Percentiles rank a stretch among this genome's conserved stretches.
These are phyloP conservation scores for Urocynchramus pylzowi DNA, from an alignment of 2,113 vertebrate species.

Conservation along the genomic window DNA sequence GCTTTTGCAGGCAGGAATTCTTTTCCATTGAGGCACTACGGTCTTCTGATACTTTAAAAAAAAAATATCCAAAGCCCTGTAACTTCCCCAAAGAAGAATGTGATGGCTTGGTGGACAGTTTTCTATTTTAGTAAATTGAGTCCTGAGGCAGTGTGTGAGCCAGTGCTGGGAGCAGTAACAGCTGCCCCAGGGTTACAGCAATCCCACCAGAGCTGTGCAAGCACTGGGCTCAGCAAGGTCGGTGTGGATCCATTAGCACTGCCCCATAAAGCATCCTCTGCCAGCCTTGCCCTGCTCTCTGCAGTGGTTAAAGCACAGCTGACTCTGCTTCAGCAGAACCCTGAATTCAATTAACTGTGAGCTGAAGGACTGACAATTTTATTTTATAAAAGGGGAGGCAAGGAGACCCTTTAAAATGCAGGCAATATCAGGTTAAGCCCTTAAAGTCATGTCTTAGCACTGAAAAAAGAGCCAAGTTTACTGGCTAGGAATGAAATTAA, in stretches of 20 bases:
- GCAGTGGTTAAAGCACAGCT: not conserved
- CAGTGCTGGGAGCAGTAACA: not conserved
- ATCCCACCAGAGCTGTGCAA: not conserved
- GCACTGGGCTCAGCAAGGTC: not conserved
- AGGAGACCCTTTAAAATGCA: not conserved
- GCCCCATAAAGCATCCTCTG: not conserved
- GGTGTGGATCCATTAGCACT: not conserved
- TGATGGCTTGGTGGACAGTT: not conserved
- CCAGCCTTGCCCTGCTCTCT: not conserved
- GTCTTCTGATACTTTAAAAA: not conserved
- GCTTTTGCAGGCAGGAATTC: not conserved
- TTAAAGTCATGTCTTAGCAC: not conserved
- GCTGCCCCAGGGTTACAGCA: not conserved
- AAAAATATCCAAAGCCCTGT: not conserved
- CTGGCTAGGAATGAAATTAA: not conserved
- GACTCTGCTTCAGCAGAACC: not conserved
- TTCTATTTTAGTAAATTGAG: not conserved
- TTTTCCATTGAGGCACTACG: not conserved
- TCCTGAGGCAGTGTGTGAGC: not conserved
- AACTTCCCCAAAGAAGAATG: not conserved
- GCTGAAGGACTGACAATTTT: not conserved
- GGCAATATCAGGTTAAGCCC: not conserved
- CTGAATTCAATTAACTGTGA: not conserved
- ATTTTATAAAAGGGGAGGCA: not conserved
- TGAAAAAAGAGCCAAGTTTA: not conserved